These are phyloP conservation scores for Ammodytes dubius DNA, from an alignment of 2,113 vertebrate species.

Conservation along the genomic window DNA sequence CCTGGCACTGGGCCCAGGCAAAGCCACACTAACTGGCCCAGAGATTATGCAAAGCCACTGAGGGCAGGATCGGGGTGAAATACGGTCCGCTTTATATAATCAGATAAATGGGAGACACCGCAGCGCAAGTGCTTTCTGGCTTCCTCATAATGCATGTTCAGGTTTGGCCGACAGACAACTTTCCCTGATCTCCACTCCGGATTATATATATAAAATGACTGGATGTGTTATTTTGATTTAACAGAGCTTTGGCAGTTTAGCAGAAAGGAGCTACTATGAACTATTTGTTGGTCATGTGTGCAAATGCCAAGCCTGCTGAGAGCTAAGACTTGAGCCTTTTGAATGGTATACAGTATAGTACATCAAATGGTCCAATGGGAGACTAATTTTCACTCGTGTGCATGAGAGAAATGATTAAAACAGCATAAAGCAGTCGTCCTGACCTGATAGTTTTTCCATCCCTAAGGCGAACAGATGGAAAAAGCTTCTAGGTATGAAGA, in stretches of 20 bases:
- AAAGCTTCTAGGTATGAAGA: conserved; percentile 53
- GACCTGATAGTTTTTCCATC: conserved; percentile 42
- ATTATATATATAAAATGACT: conserved; percentile 9
- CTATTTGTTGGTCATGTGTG: background rate
- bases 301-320: background rate
- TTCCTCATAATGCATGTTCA: conserved; percentile 19
- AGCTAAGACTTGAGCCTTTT: background rate
- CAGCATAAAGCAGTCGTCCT: conserved; percentile 14
- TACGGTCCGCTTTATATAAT: conserved; percentile 60
- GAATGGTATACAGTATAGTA: background rate
- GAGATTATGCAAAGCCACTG: conserved; percentile 59
- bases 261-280: background rate
- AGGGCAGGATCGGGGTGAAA: conserved; percentile 34
- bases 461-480: conserved; percentile 48
- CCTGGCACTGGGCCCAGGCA: conserved; percentile 47
- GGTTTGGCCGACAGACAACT: conserved; percentile 6
- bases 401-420: conserved; percentile 16
- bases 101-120: conserved; percentile 47
- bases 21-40: conserved; percentile 31
- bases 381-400: conserved; percentile 10
- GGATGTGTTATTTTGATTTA: background rate
- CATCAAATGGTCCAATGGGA: background rate
- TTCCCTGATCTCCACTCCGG: background rate
- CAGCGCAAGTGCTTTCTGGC: conserved; percentile 21
- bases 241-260: background rate